phyloP scores from a whole-genome alignment of 2,113 vertebrate genomes.

The Hiodon tergisus region DNA sequence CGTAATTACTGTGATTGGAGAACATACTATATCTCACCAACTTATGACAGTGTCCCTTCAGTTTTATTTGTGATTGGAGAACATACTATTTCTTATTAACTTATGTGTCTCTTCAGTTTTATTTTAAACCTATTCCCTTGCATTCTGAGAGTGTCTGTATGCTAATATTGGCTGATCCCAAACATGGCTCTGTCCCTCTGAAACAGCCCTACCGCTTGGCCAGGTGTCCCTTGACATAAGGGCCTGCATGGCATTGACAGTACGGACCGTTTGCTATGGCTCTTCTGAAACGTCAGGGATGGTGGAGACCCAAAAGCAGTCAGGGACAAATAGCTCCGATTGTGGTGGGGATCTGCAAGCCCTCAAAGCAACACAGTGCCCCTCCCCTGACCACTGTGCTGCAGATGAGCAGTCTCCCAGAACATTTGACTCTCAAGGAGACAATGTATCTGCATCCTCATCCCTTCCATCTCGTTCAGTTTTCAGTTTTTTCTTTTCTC shows the following conservation, averaged over 20 bases:
- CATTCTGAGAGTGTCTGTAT: not conserved
- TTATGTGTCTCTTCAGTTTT: not conserved
- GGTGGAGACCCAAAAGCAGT: slow-evolving; percentile 59
- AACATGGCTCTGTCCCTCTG: not conserved
- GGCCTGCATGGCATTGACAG: slow-evolving; percentile 58
- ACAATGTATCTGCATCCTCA: slow-evolving; percentile 19
- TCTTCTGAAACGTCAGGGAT: slow-evolving; percentile 56
- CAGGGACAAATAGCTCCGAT: slow-evolving; percentile 17
- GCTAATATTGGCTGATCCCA: not conserved
- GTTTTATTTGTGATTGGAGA: too few species aligned
- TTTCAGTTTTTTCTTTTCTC: slow-evolving; percentile 12
- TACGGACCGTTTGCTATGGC: slow-evolving; percentile 58
- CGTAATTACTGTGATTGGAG: too few species aligned
- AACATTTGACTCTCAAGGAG: slow-evolving; percentile 37
- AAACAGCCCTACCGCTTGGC: not conserved
- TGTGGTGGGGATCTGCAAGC: slow-evolving; percentile 37
- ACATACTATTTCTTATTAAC: too few species aligned
- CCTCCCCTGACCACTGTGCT: slow-evolving; percentile 8
- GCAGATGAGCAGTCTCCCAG: slow-evolving; percentile 18
- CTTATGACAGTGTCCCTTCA: too few species aligned
- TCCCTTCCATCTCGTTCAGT: slow-evolving; percentile 21
- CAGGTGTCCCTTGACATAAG: slow-evolving; percentile 32
- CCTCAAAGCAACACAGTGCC: not conserved
- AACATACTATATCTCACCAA: too few species aligned
- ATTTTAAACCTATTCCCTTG: not conserved